These are phyloP conservation scores for Ischnus inquisitorius DNA, from an alignment of 2,888 invertebrate species.

Conservation along the genomic window DNA sequence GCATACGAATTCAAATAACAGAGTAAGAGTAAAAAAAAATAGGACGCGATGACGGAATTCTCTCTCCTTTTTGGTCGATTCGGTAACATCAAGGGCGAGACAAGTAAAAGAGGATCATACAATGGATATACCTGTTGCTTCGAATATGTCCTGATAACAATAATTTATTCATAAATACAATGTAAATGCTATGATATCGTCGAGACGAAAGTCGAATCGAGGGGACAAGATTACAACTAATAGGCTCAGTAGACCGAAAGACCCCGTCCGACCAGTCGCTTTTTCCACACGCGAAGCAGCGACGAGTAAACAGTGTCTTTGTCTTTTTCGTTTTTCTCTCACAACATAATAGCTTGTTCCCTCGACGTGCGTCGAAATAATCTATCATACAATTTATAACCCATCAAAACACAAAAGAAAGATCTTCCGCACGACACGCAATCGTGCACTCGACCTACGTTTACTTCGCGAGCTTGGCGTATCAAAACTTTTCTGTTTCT, in stretches of 20 bases:
- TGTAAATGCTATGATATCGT: constrained; percentile 72
- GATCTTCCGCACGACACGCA: constrained; percentile 8
- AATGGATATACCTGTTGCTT: background rate
- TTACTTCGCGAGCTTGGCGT: background rate
- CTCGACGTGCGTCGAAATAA: constrained; percentile 35
- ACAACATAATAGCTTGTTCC: constrained; percentile 15
- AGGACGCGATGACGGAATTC: background rate
- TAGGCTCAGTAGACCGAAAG: constrained; percentile 57
- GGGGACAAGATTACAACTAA: constrained; percentile 56
- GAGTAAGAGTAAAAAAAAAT: constrained; percentile 27
- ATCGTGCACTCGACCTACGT: constrained; percentile 20
- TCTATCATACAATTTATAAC: constrained; percentile 5
- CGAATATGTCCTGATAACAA: constrained; percentile 70
- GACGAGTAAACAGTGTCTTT: background rate
- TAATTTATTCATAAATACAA: constrained; percentile 81
- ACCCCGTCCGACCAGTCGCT: constrained; percentile 38
- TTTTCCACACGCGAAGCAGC: constrained; percentile 15
- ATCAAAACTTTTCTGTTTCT: background rate
- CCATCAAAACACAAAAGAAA: constrained; percentile 27
- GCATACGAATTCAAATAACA: constrained; percentile 14
- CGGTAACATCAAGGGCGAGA: background rate
- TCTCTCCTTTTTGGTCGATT: background rate
- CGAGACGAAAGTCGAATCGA: constrained; percentile 57
- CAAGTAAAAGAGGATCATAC: background rate
- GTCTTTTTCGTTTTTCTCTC: constrained; percentile 7